Base-by-base conservation (phyloP, 2,888 invertebrate genomes). In the Melieria picta region DNA sequence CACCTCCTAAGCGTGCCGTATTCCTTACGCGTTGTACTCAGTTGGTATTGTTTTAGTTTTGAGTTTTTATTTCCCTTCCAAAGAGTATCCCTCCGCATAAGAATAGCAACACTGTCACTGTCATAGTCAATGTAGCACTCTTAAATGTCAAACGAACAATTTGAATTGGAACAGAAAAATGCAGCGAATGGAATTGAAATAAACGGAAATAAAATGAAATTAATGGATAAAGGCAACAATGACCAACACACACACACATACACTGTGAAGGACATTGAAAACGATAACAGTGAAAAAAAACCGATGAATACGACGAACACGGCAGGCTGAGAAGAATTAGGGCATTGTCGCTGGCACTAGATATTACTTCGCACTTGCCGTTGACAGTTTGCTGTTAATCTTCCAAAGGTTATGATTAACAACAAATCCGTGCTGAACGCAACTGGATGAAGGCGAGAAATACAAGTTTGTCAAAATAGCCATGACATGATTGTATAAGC, bases 281-380 rank as follows among this genome's bases (percentile, higher is more conserved):
- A 30, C 30, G 30, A 30, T 3, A 30, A 30, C 30, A 30, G 30
- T 30, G 30, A 30, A 1, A 3, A 30, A 69, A 13, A n/a, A 65
- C 65, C 63, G 73, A 69, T 4, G 47, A 68, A 73, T 65, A 68
- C 61, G 69, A 68, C 65, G 58, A 70, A 67, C 65, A 65, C 65
- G 50, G 45, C n/a, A 70, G 70, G 65, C 45, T 63, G 64, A 71
- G 57, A 69, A 61, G 13, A 52, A 52, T 7, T 48, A 42, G 42
- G 50, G 46, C 67, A 52, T 70, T 46, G 48, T 48, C 3, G 7
- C 58, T 48, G 30, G 16, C 16, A 16, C 16, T 16, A 16, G 16
- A 16, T 16, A 16, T 16, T 16, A 16, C 0, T 30, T 30, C 30
- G 30, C 30, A 30, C 30, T 30, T 30, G 30, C 30, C 30, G 30